Percentiles rank a stretch among this genome's conserved stretches.
Evolutionary conservation across 2,888 invertebrate genomes (phyloP).

Genomic region (Fragum sueziense): DNA sequence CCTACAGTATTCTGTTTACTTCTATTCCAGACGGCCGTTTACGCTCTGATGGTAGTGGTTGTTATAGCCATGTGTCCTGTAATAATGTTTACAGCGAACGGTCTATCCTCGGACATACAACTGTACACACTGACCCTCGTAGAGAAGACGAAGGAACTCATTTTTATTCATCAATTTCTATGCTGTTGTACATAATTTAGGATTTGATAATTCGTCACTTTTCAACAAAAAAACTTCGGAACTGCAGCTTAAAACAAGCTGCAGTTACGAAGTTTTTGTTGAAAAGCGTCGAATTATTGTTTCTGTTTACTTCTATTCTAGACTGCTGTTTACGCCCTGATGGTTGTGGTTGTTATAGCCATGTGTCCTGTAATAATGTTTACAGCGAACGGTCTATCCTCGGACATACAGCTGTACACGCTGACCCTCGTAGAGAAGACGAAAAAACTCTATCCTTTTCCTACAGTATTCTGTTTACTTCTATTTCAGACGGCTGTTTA

Average conservation of each 20-base stretch:
- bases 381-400: constrained; percentile 64
- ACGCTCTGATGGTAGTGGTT: constrained; percentile 84
- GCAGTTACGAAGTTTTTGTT: too few species aligned
- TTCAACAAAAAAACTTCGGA: too few species aligned
- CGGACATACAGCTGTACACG: constrained; percentile 76
- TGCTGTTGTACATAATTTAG: too few species aligned
- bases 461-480: constrained; percentile 66
- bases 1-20: too few species aligned
- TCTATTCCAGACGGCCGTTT: constrained; percentile 84
- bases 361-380: constrained; percentile 75
- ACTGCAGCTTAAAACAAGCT: too few species aligned
- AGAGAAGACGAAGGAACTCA: constrained; percentile 70
- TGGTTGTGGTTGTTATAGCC: constrained; percentile 72
- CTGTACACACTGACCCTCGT: constrained; percentile 74
- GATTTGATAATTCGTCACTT: too few species aligned
- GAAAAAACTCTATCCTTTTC: constrained; percentile 67
- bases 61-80: constrained; percentile 74
- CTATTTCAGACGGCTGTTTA: constrained; percentile 75
- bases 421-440: constrained; percentile 73
- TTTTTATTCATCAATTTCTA: too few species aligned
- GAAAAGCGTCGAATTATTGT: too few species aligned
- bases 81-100: constrained; percentile 71
- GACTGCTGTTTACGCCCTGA: constrained; percentile 86
- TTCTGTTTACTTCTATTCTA: neutral
- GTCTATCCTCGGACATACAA: constrained; percentile 70